Base-by-base conservation (phyloP, 2,797 vertebrate genomes). In the Halcyon badia region DNA sequence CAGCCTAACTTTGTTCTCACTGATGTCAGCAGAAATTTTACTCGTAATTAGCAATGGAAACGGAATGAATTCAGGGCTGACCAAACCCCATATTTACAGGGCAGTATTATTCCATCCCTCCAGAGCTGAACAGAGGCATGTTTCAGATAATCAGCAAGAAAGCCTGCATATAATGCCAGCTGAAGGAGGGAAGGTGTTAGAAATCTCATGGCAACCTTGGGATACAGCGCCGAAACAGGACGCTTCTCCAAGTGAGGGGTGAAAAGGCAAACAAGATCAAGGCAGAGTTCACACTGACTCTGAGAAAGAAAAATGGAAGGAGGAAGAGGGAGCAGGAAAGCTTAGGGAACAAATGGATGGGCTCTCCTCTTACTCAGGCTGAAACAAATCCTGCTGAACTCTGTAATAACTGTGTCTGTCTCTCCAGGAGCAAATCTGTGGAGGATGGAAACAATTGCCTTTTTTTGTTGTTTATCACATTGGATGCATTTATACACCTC, bases 1-100 rank as follows among this genome's bases (percentile, higher is more conserved):
- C 66, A 82, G 21, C 5, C 22, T 52, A 52, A 58, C 65, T 87
- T 88, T 83, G 13, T 6, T 86, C 26, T 83, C 57, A 30, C n/a
- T 73, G 58, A 78, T 56, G 39, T 56, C 64, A 79, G 70, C 39
- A 82, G 54, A 51, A 94, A 64, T 90, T 72, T 92, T 73, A 44
- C 64, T 83, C 28, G 31, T 58, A 68, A 79, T 87, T 84, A 78
- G 58, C 49, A 68, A 26, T 0, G 22, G 52, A 78, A 84, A 14
- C 31, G 77, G 72, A 91, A 72, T 4, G 24, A 87, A 83, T 52
- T 22, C 1, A 0, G 19, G 56, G 64, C 41, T 77, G 46, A 80
- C 56, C 41, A 85, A 91, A 57, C 15, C 52, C 48, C 33, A 49
- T 28, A 31, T 93, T 80, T 41, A 66, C 31, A 48, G 26, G 51